Evolutionary conservation across 2,113 vertebrate genomes (phyloP).

Genomic region (Mobula hypostoma): DNA sequence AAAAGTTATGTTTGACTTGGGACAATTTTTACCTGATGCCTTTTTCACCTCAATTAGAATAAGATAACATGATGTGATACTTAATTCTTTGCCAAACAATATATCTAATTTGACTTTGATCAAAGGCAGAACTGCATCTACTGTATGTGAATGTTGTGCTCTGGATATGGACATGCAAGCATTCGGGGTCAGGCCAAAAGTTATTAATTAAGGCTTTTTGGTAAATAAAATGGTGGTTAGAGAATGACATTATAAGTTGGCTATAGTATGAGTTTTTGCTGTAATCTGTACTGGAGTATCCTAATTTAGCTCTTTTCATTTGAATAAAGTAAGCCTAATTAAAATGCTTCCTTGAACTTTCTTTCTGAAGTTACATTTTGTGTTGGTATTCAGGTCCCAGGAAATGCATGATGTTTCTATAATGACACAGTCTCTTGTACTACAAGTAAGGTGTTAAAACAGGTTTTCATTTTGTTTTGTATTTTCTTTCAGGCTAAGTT

Average conservation of each 20-base stretch:
- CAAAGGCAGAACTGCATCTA: neutral
- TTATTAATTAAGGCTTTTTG: neutral
- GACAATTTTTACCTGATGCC: neutral
- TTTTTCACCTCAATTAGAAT: neutral
- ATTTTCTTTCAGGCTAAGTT: constrained; percentile 77
- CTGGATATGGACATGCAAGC: neutral
- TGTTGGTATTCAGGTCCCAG: neutral
- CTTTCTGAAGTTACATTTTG: neutral
- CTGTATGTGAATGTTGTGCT: neutral
- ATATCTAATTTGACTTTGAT: neutral
- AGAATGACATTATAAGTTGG: neutral
- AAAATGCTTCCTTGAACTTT: neutral
- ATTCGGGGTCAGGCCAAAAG: neutral
- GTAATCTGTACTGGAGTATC: neutral
- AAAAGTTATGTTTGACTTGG: neutral
- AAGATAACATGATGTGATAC: neutral
- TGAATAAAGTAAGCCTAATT: neutral
- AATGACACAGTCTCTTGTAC: neutral
- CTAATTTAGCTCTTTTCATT: neutral
- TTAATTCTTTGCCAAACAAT: neutral
- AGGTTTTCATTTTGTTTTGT: neutral
- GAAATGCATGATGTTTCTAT: neutral
- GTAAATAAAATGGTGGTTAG: neutral
- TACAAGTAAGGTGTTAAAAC: neutral
- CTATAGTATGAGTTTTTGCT: neutral